phyloP scores from a whole-genome alignment of 2,888 invertebrate genomes.

The Syritta pipiens region DNA sequence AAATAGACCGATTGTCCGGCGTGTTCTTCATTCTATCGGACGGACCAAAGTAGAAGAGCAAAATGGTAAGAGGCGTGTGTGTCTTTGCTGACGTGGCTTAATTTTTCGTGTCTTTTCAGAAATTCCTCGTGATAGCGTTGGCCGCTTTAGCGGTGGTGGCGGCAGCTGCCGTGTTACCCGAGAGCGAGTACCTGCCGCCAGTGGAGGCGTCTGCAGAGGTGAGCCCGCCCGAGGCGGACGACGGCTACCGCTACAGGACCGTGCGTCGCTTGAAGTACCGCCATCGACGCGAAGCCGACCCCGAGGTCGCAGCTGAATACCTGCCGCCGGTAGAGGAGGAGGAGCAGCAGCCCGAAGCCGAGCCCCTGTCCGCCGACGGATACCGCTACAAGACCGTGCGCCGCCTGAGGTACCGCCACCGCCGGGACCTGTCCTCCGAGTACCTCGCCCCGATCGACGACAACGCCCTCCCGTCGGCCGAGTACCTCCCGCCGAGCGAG shows the following conservation, averaged over 20 bases:
- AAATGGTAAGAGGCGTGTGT: constrained; percentile 25
- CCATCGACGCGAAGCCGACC: constrained; percentile 72
- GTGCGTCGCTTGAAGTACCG: constrained; percentile 68
- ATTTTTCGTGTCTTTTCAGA: neutral
- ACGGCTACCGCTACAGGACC: constrained; percentile 71
- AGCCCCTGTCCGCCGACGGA: constrained; percentile 72
- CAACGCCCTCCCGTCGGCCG: constrained; percentile 4
- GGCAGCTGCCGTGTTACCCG: constrained; percentile 71
- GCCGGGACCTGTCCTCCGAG: constrained; percentile 70
- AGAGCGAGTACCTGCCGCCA: constrained; percentile 72
- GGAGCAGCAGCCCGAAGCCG: constrained; percentile 23
- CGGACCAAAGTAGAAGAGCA: constrained; percentile 10
- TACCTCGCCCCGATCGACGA: constrained; percentile 47
- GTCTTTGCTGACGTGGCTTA: neutral
- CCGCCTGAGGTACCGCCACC: constrained; percentile 72
- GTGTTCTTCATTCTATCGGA: constrained; percentile 18
- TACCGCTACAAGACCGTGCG: constrained; percentile 76
- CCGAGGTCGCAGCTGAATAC: constrained; percentile 71
- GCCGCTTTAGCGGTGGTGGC: constrained; percentile 17
- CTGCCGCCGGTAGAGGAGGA: constrained; percentile 71
- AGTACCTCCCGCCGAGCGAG: constrained; percentile 37
- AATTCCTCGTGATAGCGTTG: constrained; percentile 16
- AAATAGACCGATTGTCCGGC: constrained; percentile 16
- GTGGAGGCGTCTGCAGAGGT: constrained; percentile 59
- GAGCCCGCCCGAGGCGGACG: constrained; percentile 54